Base-by-base conservation (phyloP, 2,797 vertebrate genomes). In the Protosalanx chinensis region DNA sequence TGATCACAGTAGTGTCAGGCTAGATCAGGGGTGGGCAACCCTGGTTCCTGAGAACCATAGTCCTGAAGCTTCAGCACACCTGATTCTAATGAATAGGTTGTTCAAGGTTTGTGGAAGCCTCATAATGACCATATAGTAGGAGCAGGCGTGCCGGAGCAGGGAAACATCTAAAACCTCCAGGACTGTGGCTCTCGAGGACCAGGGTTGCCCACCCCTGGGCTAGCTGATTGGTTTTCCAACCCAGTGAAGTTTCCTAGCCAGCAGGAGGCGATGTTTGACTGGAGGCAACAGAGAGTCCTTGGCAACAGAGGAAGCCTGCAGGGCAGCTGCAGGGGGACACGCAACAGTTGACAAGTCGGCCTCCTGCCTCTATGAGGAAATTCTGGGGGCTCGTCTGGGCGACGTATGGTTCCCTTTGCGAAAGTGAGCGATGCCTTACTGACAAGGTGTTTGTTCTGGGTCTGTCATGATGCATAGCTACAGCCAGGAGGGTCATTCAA, bases 201-300 rank as follows among this genome's bases (percentile, higher is more conserved):
- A 27, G 23, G 23, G 23, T 27, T 27, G 23, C 23, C 23, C 23
- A 27, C 23, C 23, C 23, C 23, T 18, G 5, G 1, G 78, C 35
- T 80, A 61, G 53, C 15, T 41, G 12, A 37, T 53, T n/a, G 41
- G 41, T 27, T 35, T n/a, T 64, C 6, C 29, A 61, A 64, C 61
- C 68, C 70, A 75, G 56, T 71, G 68, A 46, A 20, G 30, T 46
- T 57, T 12, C 53, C 56, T 23, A 57, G 62, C 85, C 88, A 87
- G 84, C 70, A 89, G 88, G 78, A 84, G 90, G 87, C 32, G 83
- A 35, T 80, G 59, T 85, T 73, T 77, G 62, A 82, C 80, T 74
- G 62, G 68, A 79, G 83, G 87, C 59, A 71, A 32, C 53, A 51
- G 61, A 70, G 30, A 41, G 67, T 35, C 13, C 6, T 35, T 70